A percentile compares a stretch with the other conserved stretches of the same genome.
Conservation (phyloP, 2,888 invertebrate genomes). For the Drosophila niveifrons region DNA sequence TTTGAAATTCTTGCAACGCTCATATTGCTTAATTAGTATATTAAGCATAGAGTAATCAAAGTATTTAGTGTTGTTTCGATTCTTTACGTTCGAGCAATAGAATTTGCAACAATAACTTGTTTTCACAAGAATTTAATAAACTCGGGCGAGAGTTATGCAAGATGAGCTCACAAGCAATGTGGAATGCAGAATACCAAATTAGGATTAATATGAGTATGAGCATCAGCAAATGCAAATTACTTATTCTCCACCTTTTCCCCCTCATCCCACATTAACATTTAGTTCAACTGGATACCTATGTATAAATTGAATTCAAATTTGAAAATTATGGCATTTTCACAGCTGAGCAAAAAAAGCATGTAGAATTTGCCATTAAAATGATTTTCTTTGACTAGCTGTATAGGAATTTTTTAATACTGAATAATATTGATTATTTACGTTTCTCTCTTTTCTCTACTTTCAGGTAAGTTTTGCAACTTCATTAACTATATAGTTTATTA, state of each 20-base stretch:
- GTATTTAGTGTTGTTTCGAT: not conserved
- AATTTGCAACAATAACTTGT: not conserved
- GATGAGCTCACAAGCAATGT: not conserved
- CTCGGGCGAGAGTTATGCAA: not conserved
- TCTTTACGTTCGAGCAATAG: not conserved
- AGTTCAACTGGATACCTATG: not conserved
- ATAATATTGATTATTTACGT: constrained; percentile 5
- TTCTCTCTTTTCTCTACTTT: constrained; percentile 12
- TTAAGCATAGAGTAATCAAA: not conserved
- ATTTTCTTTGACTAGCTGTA: not conserved
- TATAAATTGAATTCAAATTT: not conserved
- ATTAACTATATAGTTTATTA: constrained; percentile 9
- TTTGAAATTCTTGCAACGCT: not conserved
- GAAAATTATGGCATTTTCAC: too few relatives aligned
- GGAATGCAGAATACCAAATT: constrained; percentile 3
- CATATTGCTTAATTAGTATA: too few relatives aligned
- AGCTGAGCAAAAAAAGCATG: too few relatives aligned
- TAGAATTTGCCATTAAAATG: too few relatives aligned
- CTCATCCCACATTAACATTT: not conserved
- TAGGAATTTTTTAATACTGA: not conserved
- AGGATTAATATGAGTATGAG: not conserved
- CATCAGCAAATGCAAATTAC: not conserved
- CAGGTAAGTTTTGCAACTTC: constrained; percentile 51
- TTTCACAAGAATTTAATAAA: not conserved
- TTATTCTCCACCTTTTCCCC: not conserved